phyloP scores from a whole-genome alignment of 2,888 invertebrate genomes.

The Nomada ruficornis region DNA sequence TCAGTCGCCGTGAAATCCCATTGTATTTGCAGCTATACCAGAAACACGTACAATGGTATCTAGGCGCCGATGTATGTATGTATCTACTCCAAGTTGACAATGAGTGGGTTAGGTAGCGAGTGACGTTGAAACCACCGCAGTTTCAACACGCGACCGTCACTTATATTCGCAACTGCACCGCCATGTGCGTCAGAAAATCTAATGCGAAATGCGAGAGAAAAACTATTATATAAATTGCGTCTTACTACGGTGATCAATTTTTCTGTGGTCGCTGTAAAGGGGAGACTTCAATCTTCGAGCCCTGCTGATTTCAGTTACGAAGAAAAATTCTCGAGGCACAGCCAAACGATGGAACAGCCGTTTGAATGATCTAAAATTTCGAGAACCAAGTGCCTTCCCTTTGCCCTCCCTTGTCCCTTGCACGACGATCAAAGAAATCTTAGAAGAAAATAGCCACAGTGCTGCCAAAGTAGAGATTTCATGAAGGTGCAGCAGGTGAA shows the following conservation, averaged over 20 bases:
- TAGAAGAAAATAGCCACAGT: too few species aligned
- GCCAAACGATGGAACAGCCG: too few species aligned
- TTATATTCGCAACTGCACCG: slow-evolving; percentile 25
- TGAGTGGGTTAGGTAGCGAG: slow-evolving; percentile 47
- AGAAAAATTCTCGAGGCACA: too few species aligned
- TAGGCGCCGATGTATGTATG: slow-evolving; percentile 39
- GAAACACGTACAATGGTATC: slow-evolving; percentile 48
- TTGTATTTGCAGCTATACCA: slow-evolving; percentile 47
- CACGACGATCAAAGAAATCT: too few species aligned
- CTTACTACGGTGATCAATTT: not conserved
- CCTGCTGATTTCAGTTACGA: too few species aligned
- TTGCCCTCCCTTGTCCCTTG: too few species aligned
- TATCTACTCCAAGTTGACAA: slow-evolving; percentile 38
- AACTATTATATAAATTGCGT: slow-evolving; percentile 47
- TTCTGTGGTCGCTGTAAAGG: not conserved
- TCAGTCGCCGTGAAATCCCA: slow-evolving; percentile 49
- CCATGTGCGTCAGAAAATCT: slow-evolving; percentile 18
- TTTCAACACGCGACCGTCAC: slow-evolving; percentile 38
- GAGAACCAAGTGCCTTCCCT: too few species aligned
- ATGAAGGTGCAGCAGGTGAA: too few species aligned
- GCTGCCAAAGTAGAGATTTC: too few species aligned
- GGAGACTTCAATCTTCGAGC: too few species aligned
- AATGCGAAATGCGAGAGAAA: slow-evolving; percentile 22
- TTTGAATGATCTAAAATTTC: too few species aligned
- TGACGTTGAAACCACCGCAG: slow-evolving; percentile 57